Base-by-base conservation (phyloP, 2,888 invertebrate genomes). In the Calameuta idolon region DNA sequence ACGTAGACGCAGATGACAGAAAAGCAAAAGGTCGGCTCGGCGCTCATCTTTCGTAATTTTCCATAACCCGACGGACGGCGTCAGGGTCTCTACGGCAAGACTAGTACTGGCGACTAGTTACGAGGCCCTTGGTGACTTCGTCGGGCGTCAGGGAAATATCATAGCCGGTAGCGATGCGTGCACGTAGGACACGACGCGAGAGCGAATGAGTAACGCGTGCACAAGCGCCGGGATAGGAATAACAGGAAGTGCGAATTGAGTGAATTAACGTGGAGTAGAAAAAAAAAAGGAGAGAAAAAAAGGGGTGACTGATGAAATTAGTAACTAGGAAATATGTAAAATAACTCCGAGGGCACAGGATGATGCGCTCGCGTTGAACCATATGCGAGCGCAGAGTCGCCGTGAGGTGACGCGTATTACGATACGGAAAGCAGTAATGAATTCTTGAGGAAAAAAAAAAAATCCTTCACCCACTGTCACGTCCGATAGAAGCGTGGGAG, bases 161-260 rank as follows among this genome's bases (percentile, higher is more conserved):
- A 9, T 55, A 23, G 23, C 55, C 55, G 55, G 23, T 23, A 23
- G 5, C 74, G 9, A 74, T 71, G 55, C 77, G 74, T 73, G 37
- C 11, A 79, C 78, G 78, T 76, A 75, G 75, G 73, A 79, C 35
- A 80, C 9, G 55, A 0, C 23, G 23, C 9, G 23, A 23, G 55
- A 55, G 23, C 55, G 23, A 55, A 55, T 55, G 55, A 55, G 23
- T 55, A 23, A 55, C 23, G 55, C 23, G 55, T 55, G 55, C 55
- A 23, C 1, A 1, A 23, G 55, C 55, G 55, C 55, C 55, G 55
- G 55, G 55, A 55, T 23, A 55, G 55, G 55, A 55, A 82, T 82
- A 89, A 89, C 90, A 88, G 90, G 90, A 90, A 90, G 85, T 83
- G 83, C 83, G 85, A 89, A 89, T 90, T 90, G 87, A 89, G 87